A percentile compares a stretch with the other conserved stretches of the same genome.
Evolutionary conservation across 2,888 invertebrate genomes (phyloP).

Genomic region (Leptopilina myrica): DNA sequence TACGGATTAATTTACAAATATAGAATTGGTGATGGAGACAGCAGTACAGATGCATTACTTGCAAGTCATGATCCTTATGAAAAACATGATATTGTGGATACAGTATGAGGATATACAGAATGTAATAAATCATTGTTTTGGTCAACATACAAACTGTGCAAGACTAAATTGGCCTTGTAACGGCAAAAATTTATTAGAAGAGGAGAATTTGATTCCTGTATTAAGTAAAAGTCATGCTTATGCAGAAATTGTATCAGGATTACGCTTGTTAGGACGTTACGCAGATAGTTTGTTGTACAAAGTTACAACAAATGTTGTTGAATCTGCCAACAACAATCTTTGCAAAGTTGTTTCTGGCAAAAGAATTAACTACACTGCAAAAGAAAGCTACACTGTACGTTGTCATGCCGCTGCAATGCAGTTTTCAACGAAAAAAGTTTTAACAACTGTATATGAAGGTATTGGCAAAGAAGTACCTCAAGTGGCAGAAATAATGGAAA

Average conservation of each 20-base stretch:
- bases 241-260: background rate
- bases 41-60: conserved; percentile 43
- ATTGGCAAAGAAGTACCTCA: too few species aligned
- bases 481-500: too few species aligned
- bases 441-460: too few species aligned
- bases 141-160: background rate
- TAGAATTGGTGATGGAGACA: conserved; percentile 48
- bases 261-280: background rate
- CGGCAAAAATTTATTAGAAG: background rate
- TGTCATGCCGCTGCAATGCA: too few species aligned
- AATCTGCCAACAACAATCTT: background rate
- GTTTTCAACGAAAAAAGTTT: too few species aligned
- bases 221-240: background rate
- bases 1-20: conserved; percentile 39
- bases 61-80: conserved; percentile 35
- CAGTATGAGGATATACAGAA: conserved; percentile 4
- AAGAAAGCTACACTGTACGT: too few species aligned
- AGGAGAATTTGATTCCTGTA: background rate
- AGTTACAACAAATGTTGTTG: conserved; percentile 10
- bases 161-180: background rate
- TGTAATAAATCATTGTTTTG: background rate
- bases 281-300: background rate
- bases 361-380: too few species aligned
- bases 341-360: background rate
- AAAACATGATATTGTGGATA: conserved; percentile 33